These are phyloP conservation scores for Parthenolecanium corni DNA, from an alignment of 2,888 invertebrate genomes.

Conservation along the genomic window DNA sequence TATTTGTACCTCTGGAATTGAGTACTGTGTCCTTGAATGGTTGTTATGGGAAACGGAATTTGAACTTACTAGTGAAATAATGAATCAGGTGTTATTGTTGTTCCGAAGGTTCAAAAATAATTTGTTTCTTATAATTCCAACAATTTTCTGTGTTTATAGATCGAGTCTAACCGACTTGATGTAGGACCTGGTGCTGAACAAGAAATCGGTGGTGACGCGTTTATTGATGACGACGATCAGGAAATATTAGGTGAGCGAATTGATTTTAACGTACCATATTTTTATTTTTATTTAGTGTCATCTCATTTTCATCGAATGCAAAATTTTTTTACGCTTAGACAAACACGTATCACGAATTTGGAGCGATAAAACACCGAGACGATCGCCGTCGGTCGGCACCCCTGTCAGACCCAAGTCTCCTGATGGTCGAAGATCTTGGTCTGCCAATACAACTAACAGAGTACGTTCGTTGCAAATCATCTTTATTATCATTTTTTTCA, in stretches of 20 bases:
- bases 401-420: slow-evolving; percentile 49
- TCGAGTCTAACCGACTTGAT: slow-evolving; percentile 18
- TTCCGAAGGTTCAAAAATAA: too few relatives aligned
- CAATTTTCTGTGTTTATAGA: too few relatives aligned
- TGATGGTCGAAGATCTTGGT: slow-evolving; percentile 30
- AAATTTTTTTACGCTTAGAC: slow-evolving; percentile 43
- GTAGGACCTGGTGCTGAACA: slow-evolving; percentile 32
- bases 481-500: too few relatives aligned
- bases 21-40: too few relatives aligned
- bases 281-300: slow-evolving; percentile 7
- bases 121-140: too few relatives aligned
- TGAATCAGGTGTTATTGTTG: too few relatives aligned
- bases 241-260: slow-evolving; percentile 55
- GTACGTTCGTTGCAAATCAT: neutral
- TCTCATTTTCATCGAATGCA: neutral
- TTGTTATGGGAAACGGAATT: too few relatives aligned
- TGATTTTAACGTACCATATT: neutral
- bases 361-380: slow-evolving; percentile 60
- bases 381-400: slow-evolving; percentile 58
- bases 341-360: slow-evolving; percentile 83
- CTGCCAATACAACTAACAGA: neutral
- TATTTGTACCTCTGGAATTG: too few relatives aligned
- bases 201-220: slow-evolving; percentile 21
- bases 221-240: slow-evolving; percentile 61
- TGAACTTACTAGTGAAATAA: too few relatives aligned